phyloP scores from a whole-genome alignment of 1,140 invertebrate species.

The Thaumatotibia leucotreta region DNA sequence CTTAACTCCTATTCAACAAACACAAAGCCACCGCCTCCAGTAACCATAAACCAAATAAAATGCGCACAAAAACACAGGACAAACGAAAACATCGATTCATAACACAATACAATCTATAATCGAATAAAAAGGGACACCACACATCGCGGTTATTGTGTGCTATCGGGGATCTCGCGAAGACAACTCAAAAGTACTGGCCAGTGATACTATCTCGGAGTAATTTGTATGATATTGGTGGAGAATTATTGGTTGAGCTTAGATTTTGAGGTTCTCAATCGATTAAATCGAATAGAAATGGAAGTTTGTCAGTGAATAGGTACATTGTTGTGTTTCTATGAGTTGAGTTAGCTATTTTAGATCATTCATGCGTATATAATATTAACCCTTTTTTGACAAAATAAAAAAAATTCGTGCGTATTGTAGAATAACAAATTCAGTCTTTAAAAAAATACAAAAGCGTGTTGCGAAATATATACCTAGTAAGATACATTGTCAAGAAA shows the following conservation, averaged over 20 bases:
- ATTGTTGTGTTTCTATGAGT: too few species aligned
- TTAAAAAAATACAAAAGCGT: too few species aligned
- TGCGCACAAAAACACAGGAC: constrained; percentile 50
- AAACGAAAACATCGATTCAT: constrained; percentile 66
- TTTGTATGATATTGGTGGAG: constrained; percentile 15
- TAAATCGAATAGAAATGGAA: not conserved
- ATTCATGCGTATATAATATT: too few species aligned
- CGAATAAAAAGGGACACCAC: constrained; percentile 61
- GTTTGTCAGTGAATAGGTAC: too few species aligned
- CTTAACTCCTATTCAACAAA: constrained; percentile 36
- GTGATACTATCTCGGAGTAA: constrained; percentile 48
- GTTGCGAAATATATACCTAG: too few species aligned
- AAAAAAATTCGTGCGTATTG: too few species aligned
- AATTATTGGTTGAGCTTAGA: not conserved
- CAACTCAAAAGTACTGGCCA: constrained; percentile 28
- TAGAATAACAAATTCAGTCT: too few species aligned
- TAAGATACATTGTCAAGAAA: too few species aligned
- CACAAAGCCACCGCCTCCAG: constrained; percentile 35
- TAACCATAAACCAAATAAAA: constrained; percentile 43
- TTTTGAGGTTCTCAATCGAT: not conserved
- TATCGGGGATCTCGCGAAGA: constrained; percentile 36
- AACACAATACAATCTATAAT: constrained; percentile 71
- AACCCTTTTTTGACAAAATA: too few species aligned
- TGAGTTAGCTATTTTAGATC: too few species aligned
- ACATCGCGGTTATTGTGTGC: constrained; percentile 59